These are phyloP conservation scores for Lepidotrigona ventralis DNA, from an alignment of 1,140 invertebrate genomes.

Conservation along the genomic window DNA sequence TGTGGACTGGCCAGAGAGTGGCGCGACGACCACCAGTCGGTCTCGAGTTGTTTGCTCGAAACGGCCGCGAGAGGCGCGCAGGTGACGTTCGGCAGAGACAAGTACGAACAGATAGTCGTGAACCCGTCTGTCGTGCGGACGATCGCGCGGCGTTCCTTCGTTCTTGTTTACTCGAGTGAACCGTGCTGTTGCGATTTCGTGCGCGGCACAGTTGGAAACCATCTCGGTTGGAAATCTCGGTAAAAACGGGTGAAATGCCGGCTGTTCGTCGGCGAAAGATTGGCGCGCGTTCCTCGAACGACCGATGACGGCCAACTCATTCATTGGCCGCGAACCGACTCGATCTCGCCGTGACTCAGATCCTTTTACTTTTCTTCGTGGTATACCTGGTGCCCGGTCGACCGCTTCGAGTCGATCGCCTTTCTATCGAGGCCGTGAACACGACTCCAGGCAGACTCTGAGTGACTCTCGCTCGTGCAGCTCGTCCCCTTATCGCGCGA, in stretches of 20 bases:
- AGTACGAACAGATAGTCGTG: conserved; percentile 71
- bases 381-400: conserved; percentile 9
- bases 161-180: background rate
- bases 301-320: background rate
- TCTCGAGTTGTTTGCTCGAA: background rate
- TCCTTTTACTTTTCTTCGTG: conserved; percentile 43
- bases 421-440: background rate
- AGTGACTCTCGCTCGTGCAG: background rate
- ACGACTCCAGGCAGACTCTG: too few relatives aligned
- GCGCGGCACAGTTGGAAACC: background rate
- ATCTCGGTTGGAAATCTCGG: background rate
- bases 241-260: background rate
- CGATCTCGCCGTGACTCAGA: conserved; percentile 32
- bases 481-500: background rate
- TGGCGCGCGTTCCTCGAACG: conserved; percentile 24
- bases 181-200: too few relatives aligned
- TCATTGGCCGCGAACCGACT: background rate
- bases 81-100: conserved; percentile 20
- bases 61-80: conserved; percentile 66
- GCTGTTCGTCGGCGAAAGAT: background rate
- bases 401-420: background rate
- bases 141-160: conserved; percentile 12
- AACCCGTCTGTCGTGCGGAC: conserved; percentile 72
- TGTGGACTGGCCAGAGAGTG: too few relatives aligned
- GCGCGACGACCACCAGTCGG: conserved; percentile 16